phyloP scores from a whole-genome alignment of 1,140 invertebrate species.

The Ceratosolen fusciceps region DNA sequence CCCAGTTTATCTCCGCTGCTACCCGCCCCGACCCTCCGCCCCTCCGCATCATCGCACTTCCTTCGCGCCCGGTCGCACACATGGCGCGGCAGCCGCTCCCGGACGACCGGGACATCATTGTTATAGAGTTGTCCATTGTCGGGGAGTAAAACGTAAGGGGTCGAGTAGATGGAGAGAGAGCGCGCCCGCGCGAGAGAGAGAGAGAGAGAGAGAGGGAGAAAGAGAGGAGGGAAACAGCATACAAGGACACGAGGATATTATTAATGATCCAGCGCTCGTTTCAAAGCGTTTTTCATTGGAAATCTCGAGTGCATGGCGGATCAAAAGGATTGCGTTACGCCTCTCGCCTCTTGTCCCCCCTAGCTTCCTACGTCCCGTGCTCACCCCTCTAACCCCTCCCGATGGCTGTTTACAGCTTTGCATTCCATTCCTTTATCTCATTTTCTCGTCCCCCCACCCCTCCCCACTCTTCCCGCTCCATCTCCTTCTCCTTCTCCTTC shows the following conservation, averaged over 20 bases:
- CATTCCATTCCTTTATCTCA: neutral
- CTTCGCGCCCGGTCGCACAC: neutral
- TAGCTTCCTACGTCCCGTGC: neutral
- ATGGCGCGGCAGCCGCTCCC: neutral
- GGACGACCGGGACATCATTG: conserved; percentile 63
- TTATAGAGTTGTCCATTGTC: conserved; percentile 66
- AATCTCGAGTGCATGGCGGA: conserved; percentile 5
- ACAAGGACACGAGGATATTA: conserved; percentile 57
- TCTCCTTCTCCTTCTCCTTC: neutral
- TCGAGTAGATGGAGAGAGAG: neutral
- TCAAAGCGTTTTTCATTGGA: conserved; percentile 40
- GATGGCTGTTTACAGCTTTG: neutral
- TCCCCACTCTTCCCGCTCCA: too few species aligned
- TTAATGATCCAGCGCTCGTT: conserved; percentile 58
- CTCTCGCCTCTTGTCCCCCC: neutral
- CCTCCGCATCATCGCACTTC: too few species aligned
- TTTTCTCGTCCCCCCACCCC: neutral
- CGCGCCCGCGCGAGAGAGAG: too few species aligned
- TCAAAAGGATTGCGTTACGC: conserved; percentile 37
- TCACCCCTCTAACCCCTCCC: neutral
- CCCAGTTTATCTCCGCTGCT: conserved; percentile 21
- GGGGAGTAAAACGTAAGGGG: conserved; percentile 60
- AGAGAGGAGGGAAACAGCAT: conserved; percentile 24
- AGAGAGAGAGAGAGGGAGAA: neutral
- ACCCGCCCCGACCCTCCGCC: neutral